These are phyloP conservation scores for Eupithecia pulchellata DNA, from an alignment of 2,888 invertebrate genomes.

Conservation along the genomic window DNA sequence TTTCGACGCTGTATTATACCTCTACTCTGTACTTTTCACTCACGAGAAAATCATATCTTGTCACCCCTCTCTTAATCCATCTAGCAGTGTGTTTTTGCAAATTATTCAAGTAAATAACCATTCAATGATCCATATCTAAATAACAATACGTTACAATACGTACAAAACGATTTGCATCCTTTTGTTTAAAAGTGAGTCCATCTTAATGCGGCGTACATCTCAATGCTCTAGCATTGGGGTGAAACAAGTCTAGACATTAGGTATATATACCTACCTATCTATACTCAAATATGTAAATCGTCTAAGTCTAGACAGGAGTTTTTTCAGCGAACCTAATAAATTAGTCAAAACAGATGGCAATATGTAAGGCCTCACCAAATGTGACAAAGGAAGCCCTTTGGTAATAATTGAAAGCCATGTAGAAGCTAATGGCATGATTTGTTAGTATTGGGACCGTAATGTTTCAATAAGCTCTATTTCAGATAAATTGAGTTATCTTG, in stretches of 20 bases:
- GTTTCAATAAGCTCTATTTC: slow-evolving; percentile 28
- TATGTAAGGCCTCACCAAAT: slow-evolving; percentile 45
- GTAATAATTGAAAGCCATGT: slow-evolving; percentile 27
- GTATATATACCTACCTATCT: background rate
- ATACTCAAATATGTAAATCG: background rate
- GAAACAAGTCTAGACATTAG: background rate
- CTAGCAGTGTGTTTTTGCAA: too few species aligned
- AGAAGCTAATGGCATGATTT: slow-evolving; percentile 29
- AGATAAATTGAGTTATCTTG: slow-evolving; percentile 11
- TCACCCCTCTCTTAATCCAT: too few species aligned
- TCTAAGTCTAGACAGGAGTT: background rate
- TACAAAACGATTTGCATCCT: background rate
- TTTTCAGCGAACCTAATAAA: background rate
- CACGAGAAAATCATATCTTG: too few species aligned
- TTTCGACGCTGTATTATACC: too few species aligned
- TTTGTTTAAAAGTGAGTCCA: background rate
- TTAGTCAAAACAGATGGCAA: slow-evolving; percentile 20
- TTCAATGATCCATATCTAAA: background rate
- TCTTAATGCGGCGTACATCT: background rate
- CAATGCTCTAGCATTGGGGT: background rate
- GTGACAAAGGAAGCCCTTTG: slow-evolving; percentile 28
- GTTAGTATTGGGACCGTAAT: slow-evolving; percentile 30
- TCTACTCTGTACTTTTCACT: too few species aligned
- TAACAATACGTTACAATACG: background rate
- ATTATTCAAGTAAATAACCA: background rate